Conservation (phyloP, 1,140 invertebrate genomes). For the Zaprionus lachaisei region DNA sequence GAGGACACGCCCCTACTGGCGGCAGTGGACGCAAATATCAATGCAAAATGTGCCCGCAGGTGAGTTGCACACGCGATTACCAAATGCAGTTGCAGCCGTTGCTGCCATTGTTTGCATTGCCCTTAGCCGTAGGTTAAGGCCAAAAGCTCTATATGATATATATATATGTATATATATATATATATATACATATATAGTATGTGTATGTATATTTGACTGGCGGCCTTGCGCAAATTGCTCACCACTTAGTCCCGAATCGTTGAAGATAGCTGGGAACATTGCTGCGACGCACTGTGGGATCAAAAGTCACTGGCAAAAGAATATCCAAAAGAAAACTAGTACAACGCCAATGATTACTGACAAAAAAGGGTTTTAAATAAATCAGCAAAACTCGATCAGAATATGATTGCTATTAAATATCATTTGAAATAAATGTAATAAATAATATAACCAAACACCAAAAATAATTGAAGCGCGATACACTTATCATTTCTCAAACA, state of each 20-base stretch:
- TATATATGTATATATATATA: neutral
- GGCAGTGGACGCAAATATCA: slow-evolving; percentile 92
- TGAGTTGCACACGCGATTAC: slow-evolving; percentile 85
- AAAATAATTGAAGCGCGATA: neutral
- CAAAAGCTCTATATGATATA: slow-evolving; percentile 44
- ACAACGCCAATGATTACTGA: too few relatives aligned
- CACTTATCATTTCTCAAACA: neutral
- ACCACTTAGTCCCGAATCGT: slow-evolving; percentile 41
- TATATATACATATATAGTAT: neutral
- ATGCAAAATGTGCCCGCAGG: slow-evolving; percentile 99
- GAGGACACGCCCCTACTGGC: slow-evolving; percentile 85
- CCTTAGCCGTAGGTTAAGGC: slow-evolving; percentile 51
- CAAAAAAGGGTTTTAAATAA: neutral
- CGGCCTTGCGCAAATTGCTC: slow-evolving; percentile 46
- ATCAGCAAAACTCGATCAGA: neutral
- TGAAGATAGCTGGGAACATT: slow-evolving; percentile 29
- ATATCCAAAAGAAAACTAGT: too few relatives aligned
- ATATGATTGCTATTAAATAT: too few relatives aligned
- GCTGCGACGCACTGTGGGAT: slow-evolving; percentile 14
- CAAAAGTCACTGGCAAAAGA: neutral
- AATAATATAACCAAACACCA: too few relatives aligned
- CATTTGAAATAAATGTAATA: too few relatives aligned
- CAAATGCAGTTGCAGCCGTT: slow-evolving; percentile 7
- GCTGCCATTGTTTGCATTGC: slow-evolving; percentile 25
- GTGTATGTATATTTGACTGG: slow-evolving; percentile 36